These are phyloP conservation scores for Meghimatium bilineatum DNA, from an alignment of 2,888 invertebrate genomes.

Conservation along the genomic window DNA sequence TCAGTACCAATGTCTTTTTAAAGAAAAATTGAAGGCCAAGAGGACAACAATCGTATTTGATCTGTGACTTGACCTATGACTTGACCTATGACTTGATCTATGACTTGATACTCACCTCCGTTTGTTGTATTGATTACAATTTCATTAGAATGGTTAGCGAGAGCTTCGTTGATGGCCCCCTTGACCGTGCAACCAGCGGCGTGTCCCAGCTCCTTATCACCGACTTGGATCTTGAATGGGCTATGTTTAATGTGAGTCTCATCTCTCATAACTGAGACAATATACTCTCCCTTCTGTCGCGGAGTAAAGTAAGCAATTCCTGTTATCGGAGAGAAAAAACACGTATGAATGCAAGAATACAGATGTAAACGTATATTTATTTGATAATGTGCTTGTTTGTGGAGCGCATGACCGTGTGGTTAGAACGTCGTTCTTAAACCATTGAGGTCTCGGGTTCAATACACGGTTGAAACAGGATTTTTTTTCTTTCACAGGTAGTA, in stretches of 20 bases:
- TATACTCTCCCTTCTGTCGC: conserved; percentile 91
- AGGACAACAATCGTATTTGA: too few species aligned
- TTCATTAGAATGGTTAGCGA: conserved; percentile 94
- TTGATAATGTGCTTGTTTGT: too few species aligned
- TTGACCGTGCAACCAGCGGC: conserved; percentile 93
- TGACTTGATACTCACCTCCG: conserved; percentile 82
- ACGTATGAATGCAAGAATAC: neutral
- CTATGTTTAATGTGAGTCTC: conserved; percentile 96
- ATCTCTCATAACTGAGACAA: conserved; percentile 94
- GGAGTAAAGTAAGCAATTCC: conserved; percentile 95
- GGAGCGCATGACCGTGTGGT: too few species aligned
- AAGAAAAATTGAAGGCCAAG: too few species aligned
- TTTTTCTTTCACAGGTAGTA: too few species aligned
- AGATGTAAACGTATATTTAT: neutral
- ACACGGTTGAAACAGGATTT: too few species aligned
- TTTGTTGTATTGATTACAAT: conserved; percentile 94
- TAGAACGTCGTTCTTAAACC: too few species aligned
- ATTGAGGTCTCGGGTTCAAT: too few species aligned
- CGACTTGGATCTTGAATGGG: conserved; percentile 95
- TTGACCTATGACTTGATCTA: too few species aligned
- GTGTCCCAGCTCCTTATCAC: conserved; percentile 93
- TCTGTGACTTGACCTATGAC: too few species aligned
- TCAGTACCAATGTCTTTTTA: too few species aligned
- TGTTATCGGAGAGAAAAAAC: conserved; percentile 60
- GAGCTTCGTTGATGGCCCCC: conserved; percentile 80